These are phyloP conservation scores for Periophthalmus magnuspinnatus DNA, from an alignment of 2,797 vertebrate genomes.

Conservation along the genomic window DNA sequence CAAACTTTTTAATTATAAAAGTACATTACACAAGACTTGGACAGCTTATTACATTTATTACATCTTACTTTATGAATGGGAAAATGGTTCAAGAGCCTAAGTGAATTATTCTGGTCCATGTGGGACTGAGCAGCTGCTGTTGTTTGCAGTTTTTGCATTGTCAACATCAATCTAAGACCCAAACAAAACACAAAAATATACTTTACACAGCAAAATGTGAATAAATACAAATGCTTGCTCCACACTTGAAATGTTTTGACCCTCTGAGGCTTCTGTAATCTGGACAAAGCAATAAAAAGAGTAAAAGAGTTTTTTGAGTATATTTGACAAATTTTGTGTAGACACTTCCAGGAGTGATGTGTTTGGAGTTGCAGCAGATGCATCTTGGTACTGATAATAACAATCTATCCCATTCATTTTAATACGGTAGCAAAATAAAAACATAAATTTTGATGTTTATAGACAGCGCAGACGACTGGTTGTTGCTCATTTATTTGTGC, in stretches of 20 bases:
- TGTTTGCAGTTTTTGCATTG: conserved; percentile 6
- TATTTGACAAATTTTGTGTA: too few species aligned
- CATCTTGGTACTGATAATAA: too few species aligned
- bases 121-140: conserved; percentile 74
- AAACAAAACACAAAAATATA: neutral
- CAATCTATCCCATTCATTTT: too few species aligned
- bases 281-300: neutral
- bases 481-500: too few species aligned
- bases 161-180: neutral
- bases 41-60: neutral
- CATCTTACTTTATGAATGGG: neutral
- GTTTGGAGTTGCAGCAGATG: too few species aligned
- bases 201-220: conserved; percentile 1
- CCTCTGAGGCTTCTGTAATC: neutral
- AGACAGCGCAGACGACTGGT: too few species aligned
- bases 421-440: too few species aligned
- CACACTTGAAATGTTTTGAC: neutral
- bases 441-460: too few species aligned
- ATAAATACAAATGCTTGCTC: neutral
- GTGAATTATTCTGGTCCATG: neutral
- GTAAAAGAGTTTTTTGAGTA: too few species aligned
- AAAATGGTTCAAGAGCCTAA: neutral
- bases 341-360: too few species aligned
- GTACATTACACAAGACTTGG: neutral
- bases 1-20: neutral